phyloP scores from a whole-genome alignment of 1,140 invertebrate species.

The Adelges cooleyi region DNA sequence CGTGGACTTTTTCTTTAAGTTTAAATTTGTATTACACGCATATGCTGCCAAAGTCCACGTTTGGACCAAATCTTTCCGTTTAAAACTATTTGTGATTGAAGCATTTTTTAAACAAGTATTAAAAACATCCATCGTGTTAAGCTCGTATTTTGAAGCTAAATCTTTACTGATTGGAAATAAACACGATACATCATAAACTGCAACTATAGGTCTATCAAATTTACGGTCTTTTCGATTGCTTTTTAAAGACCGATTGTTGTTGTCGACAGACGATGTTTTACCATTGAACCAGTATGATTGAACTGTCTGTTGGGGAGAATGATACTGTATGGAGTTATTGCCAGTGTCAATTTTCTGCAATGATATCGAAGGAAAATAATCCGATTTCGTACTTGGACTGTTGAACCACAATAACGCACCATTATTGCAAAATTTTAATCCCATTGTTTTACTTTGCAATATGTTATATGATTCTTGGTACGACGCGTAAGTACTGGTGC shows the following conservation, averaged over 20 bases:
- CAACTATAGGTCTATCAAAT: slow-evolving; percentile 41
- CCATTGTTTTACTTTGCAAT: slow-evolving; percentile 10
- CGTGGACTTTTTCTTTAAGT: slow-evolving; percentile 31
- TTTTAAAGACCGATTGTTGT: not conserved
- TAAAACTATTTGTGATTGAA: slow-evolving; percentile 55
- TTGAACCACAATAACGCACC: slow-evolving; percentile 23
- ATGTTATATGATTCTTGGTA: slow-evolving; percentile 1
- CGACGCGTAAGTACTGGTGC: not conserved
- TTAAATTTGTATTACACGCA: slow-evolving; percentile 42
- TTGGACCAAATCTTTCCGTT: slow-evolving; percentile 69
- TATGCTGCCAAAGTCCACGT: slow-evolving; percentile 70
- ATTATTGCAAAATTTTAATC: slow-evolving; percentile 20
- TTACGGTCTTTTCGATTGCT: not conserved
- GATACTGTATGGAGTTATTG: not conserved
- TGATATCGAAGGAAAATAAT: slow-evolving; percentile 6
- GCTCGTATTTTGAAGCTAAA: slow-evolving; percentile 66
- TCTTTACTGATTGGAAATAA: slow-evolving; percentile 66
- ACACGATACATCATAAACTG: slow-evolving; percentile 66
- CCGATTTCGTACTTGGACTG: not conserved
- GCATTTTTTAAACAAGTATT: slow-evolving; percentile 73
- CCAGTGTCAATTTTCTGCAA: not conserved
- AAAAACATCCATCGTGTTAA: slow-evolving; percentile 40
- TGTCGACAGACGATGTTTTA: not conserved
- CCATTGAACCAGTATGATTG: not conserved
- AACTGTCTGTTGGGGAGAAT: not conserved